These are phyloP conservation scores for Serinus canaria DNA, from an alignment of 2,113 vertebrate genomes.

Conservation along the genomic window DNA sequence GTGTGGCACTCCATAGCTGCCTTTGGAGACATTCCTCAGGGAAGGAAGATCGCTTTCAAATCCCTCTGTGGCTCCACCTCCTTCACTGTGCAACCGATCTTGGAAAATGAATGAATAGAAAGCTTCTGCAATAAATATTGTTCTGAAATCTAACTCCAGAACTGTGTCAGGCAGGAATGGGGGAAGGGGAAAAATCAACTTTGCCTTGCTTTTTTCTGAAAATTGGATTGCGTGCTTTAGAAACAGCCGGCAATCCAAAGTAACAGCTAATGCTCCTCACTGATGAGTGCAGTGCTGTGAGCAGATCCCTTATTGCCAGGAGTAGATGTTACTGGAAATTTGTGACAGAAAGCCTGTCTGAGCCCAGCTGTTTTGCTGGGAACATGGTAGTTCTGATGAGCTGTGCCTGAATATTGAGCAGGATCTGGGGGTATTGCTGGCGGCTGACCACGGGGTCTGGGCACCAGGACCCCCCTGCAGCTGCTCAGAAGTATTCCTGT, in stretches of 20 bases:
- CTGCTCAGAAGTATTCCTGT: slow-evolving; percentile 37
- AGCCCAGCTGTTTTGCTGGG: neutral
- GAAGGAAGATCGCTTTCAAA: neutral
- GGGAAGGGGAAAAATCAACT: slow-evolving; percentile 14
- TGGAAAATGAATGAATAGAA: slow-evolving; percentile 36
- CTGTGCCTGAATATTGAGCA: neutral
- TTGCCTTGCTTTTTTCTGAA: slow-evolving; percentile 32
- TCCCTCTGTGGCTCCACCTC: neutral
- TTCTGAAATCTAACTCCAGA: slow-evolving; percentile 27
- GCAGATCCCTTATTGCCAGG: neutral
- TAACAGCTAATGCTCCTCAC: neutral
- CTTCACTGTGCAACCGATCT: neutral
- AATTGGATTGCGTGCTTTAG: neutral
- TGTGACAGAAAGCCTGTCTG: neutral
- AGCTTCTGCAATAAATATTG: slow-evolving; percentile 29
- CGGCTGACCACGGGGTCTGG: accelerated
- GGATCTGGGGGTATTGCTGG: neutral
- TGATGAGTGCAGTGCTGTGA: neutral
- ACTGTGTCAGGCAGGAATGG: neutral
- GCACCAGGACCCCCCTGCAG: slow-evolving; percentile 5
- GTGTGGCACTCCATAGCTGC: neutral
- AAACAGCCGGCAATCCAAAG: neutral
- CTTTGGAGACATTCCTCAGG: neutral
- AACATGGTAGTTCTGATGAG: neutral
- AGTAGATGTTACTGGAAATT: slow-evolving; percentile 15